phyloP scores from a whole-genome alignment of 2,888 invertebrate species.

The Xestia sexstrigata region DNA sequence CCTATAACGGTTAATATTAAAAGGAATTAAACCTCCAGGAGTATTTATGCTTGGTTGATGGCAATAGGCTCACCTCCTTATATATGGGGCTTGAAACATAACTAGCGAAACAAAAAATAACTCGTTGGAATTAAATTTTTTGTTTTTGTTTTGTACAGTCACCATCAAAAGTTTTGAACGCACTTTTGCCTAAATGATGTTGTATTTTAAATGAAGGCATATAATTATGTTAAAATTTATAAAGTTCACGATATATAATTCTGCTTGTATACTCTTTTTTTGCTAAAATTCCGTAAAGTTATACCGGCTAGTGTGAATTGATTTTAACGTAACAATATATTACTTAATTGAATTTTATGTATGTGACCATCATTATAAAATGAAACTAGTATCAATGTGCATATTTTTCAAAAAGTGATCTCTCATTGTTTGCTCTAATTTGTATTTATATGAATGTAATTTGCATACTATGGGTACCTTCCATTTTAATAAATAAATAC shows the following conservation, averaged over 20 bases:
- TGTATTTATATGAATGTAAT: constrained; percentile 39
- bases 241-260: not conserved
- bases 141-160: not conserved
- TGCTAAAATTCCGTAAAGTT: not conserved
- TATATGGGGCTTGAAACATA: not conserved
- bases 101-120: too few relatives aligned
- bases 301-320: constrained; percentile 5
- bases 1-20: not conserved
- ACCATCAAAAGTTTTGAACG: not conserved
- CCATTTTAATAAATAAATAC: constrained; percentile 72
- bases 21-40: not conserved
- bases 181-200: not conserved
- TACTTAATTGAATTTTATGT: not conserved
- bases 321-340: not conserved
- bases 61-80: not conserved
- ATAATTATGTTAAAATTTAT: not conserved
- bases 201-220: not conserved
- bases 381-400: not conserved
- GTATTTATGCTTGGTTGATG: not conserved
- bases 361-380: not conserved
- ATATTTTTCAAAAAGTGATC: not conserved
- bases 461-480: constrained; percentile 66
- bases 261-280: not conserved
- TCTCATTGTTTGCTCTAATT: constrained; percentile 18
- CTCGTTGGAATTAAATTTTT: not conserved